These are phyloP conservation scores for Selenia dentaria DNA, from an alignment of 2,888 invertebrate genomes.

Conservation along the genomic window DNA sequence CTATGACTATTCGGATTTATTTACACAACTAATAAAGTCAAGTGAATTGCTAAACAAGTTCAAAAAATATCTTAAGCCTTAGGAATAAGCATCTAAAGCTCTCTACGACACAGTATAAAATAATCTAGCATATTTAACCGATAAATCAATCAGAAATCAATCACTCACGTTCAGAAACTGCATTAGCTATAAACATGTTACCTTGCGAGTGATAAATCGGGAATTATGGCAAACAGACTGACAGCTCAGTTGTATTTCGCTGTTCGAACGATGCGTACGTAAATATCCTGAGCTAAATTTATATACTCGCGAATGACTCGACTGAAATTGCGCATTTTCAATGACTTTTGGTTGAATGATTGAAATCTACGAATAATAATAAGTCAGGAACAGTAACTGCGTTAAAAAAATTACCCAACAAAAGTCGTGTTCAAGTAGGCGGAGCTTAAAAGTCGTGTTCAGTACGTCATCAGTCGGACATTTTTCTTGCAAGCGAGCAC, in stretches of 20 bases:
- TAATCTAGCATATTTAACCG: slow-evolving; percentile 3
- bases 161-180: slow-evolving; percentile 33
- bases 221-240: slow-evolving; percentile 49
- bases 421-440: too few relatives aligned
- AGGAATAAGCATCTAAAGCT: too few relatives aligned
- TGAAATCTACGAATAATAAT: too few relatives aligned
- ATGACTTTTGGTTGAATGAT: slow-evolving; percentile 19
- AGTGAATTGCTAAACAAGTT: too few relatives aligned
- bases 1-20: too few relatives aligned
- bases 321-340: slow-evolving; percentile 18
- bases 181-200: slow-evolving; percentile 44
- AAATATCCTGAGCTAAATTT: slow-evolving; percentile 30
- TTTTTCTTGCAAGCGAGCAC: too few relatives aligned
- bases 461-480: too few relatives aligned
- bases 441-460: too few relatives aligned
- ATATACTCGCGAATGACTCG: slow-evolving; percentile 21
- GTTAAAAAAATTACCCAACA: too few relatives aligned
- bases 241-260: slow-evolving; percentile 35
- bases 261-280: slow-evolving; percentile 11
- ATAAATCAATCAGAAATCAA: slow-evolving; percentile 33
- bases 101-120: slow-evolving; percentile 13
- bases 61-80: too few relatives aligned
- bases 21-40: too few relatives aligned
- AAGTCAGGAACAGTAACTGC: too few relatives aligned
- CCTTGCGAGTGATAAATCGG: slow-evolving; percentile 44